A percentile compares a stretch with the other conserved stretches of the same genome.
Conservation (phyloP, 1,140 invertebrate genomes). For the Heliconius himera region DNA sequence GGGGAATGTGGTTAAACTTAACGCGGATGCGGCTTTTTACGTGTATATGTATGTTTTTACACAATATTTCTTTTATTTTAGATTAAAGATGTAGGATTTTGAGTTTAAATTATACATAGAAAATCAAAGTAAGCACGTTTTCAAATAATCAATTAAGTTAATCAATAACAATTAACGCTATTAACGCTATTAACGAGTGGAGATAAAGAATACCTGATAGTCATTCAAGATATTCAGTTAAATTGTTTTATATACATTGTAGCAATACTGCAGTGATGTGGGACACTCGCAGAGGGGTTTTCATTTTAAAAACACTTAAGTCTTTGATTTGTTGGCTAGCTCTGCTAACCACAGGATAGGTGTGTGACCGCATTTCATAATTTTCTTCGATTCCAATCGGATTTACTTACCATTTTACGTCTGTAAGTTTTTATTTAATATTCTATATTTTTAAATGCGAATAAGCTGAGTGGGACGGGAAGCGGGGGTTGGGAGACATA, state of each 20-base stretch:
- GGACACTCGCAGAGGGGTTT: conserved; percentile 38
- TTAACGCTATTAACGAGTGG: not conserved
- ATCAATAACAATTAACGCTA: not conserved
- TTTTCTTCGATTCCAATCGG: conserved; percentile 71
- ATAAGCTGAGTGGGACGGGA: conserved; percentile 57
- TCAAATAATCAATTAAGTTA: too few relatives aligned
- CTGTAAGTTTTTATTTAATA: conserved; percentile 75
- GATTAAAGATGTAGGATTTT: conserved; percentile 49
- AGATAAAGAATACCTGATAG: not conserved
- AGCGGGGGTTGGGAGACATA: conserved; percentile 74
- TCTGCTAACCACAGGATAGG: conserved; percentile 66
- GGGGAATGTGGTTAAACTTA: conserved; percentile 76
- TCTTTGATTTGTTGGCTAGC: conserved; percentile 59
- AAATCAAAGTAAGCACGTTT: too few relatives aligned
- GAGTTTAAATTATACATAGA: not conserved
- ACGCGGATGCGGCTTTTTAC: conserved; percentile 74
- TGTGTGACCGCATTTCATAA: conserved; percentile 57
- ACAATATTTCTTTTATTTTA: conserved; percentile 41
- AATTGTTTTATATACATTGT: not conserved
- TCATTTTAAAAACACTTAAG: conserved; percentile 54
- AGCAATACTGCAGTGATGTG: conserved; percentile 34
- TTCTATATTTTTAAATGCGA: conserved; percentile 72
- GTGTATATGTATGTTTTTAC: conserved; percentile 8
- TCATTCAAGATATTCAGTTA: conserved; percentile 32
- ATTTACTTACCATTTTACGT: conserved; percentile 78